A percentile compares a stretch with the other conserved stretches of the same genome.
Conservation (phyloP, 2,888 invertebrate genomes). For the Danaus chrysippus region DNA sequence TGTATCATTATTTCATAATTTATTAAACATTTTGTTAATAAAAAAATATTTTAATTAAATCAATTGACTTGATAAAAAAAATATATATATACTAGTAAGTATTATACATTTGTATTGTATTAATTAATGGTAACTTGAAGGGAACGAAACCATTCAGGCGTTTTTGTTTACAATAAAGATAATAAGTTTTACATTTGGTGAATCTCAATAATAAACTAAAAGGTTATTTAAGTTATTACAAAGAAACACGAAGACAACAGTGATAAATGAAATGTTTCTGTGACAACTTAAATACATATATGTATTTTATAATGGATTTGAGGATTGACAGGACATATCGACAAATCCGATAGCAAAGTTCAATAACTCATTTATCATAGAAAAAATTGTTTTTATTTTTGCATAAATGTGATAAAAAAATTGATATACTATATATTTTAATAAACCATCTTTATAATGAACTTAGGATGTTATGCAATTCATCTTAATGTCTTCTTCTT, state of each 20-base stretch:
- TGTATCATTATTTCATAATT: too few relatives aligned
- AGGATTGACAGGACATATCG: slow-evolving; percentile 16
- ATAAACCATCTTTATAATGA: background rate
- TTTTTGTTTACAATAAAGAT: too few relatives aligned
- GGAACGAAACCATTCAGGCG: too few relatives aligned
- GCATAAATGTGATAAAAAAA: slow-evolving; percentile 8
- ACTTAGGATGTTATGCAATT: too few relatives aligned
- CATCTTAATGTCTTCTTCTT: too few relatives aligned
- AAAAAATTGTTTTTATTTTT: slow-evolving; percentile 16
- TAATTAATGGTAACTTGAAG: too few relatives aligned
- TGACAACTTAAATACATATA: slow-evolving; percentile 14
- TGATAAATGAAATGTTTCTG: slow-evolving; percentile 18
- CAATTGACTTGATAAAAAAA: too few relatives aligned
- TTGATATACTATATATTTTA: background rate
- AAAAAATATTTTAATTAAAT: too few relatives aligned
- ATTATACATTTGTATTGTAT: too few relatives aligned
- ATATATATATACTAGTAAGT: too few relatives aligned
- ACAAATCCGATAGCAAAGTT: slow-evolving; percentile 18
- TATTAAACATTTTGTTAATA: background rate
- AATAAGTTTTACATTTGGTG: background rate
- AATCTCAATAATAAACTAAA: slow-evolving; percentile 1
- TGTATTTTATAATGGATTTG: slow-evolving; percentile 20
- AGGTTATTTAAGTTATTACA: background rate
- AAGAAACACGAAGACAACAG: slow-evolving; percentile 4
- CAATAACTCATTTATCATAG: slow-evolving; percentile 29